Evolutionary conservation across 2,797 vertebrate genomes (phyloP).

Genomic region (Phataginus tricuspis): DNA sequence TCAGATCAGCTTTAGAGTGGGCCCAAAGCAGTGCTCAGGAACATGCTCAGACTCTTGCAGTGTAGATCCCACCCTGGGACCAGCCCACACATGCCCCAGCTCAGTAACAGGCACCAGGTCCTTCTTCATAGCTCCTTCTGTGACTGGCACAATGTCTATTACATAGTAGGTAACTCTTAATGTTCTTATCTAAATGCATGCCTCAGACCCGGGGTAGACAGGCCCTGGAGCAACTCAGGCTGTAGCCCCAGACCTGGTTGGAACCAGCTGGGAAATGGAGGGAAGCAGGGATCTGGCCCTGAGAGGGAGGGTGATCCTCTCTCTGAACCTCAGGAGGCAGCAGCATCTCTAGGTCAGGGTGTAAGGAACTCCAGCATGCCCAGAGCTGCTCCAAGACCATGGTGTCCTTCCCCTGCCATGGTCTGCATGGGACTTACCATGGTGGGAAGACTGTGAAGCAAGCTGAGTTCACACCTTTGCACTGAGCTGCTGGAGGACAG

Average conservation of each 20-base stretch:
- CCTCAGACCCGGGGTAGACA: not conserved
- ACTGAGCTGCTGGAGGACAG: not conserved
- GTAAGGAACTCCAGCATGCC: not conserved
- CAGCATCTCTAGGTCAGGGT: not conserved
- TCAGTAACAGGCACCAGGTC: not conserved
- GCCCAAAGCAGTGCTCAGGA: not conserved
- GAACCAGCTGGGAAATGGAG: not conserved
- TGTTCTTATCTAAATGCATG: not conserved
- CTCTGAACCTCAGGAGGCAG: not conserved
- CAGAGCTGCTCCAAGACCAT: not conserved
- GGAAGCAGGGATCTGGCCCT: not conserved
- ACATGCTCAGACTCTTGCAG: not conserved
- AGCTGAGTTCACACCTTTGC: not conserved
- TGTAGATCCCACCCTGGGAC: not conserved
- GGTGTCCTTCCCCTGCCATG: not conserved
- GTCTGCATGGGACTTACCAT: slow-evolving; percentile 70
- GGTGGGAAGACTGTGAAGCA: slow-evolving; percentile 9
- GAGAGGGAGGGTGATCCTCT: not conserved
- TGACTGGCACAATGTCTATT: not conserved
- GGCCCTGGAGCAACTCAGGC: not conserved
- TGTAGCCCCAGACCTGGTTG: not conserved
- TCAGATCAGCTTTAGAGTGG: not conserved
- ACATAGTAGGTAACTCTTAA: not conserved
- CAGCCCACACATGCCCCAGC: not conserved
- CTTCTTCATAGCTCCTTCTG: not conserved